A percentile compares a stretch with the other conserved stretches of the same genome.
Evolutionary conservation across 1,140 invertebrate genomes (phyloP).

Genomic region (Galleria mellonella): DNA sequence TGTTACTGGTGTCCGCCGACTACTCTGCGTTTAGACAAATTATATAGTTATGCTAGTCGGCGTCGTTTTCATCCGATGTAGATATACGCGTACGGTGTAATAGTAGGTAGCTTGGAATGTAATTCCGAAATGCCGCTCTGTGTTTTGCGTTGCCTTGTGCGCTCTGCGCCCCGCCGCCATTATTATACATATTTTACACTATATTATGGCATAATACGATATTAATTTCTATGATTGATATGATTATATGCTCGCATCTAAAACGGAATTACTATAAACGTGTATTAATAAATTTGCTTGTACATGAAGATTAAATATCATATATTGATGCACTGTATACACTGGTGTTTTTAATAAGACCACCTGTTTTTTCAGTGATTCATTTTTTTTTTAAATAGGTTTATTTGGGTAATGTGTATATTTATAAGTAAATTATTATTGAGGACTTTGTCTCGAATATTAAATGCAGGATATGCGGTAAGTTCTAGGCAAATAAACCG

Average conservation of each 20-base stretch:
- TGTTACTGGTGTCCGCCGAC: slow-evolving; percentile 35
- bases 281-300: slow-evolving; percentile 72
- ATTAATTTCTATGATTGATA: slow-evolving; percentile 43
- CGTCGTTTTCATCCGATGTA: slow-evolving; percentile 20
- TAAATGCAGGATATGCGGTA: slow-evolving; percentile 57
- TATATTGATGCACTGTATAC: slow-evolving; percentile 71
- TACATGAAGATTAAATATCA: slow-evolving; percentile 73
- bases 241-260: slow-evolving; percentile 40
- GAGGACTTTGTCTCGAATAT: slow-evolving; percentile 69
- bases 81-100: slow-evolving; percentile 22
- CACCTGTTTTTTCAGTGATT: slow-evolving; percentile 54
- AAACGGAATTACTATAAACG: slow-evolving; percentile 49
- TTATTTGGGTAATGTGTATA: slow-evolving; percentile 70
- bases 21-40: slow-evolving; percentile 38
- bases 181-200: slow-evolving; percentile 60
- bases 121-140: slow-evolving; percentile 45
- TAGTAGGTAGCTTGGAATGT: slow-evolving; percentile 55
- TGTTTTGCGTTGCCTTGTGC: slow-evolving; percentile 35
- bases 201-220: slow-evolving; percentile 66
- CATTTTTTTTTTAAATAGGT: slow-evolving; percentile 53
- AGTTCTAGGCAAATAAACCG: slow-evolving; percentile 69
- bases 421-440: slow-evolving; percentile 72
- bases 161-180: slow-evolving; percentile 21
- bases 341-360: slow-evolving; percentile 70
- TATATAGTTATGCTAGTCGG: slow-evolving; percentile 41